Percentiles rank a stretch among this genome's conserved stretches.
Conservation (phyloP, 35 echinoderm and acorn worm genomes). For the Diadema setosum region DNA sequence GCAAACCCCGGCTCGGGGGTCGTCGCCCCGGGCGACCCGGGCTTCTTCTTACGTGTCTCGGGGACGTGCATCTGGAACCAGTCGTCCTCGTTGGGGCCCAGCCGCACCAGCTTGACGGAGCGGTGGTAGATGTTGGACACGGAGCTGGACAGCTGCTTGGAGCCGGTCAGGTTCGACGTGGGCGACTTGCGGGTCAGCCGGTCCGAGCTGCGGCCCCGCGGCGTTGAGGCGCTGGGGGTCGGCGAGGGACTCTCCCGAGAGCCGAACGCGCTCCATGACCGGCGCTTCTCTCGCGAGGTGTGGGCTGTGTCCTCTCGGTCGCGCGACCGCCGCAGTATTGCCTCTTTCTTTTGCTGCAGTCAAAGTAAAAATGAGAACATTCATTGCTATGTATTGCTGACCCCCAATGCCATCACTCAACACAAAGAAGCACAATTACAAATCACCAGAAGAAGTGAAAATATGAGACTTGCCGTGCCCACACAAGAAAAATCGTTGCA, state of each 20-base stretch:
- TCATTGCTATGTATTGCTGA: too few relatives aligned
- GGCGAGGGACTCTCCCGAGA: conserved; percentile 34
- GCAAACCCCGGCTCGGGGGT: not conserved
- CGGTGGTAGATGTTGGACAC: conserved; percentile 39
- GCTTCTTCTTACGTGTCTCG: conserved; percentile 8
- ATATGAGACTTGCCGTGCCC: too few relatives aligned
- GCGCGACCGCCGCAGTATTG: conserved; percentile 38
- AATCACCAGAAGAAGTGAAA: too few relatives aligned
- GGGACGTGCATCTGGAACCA: conserved; percentile 78
- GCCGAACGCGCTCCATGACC: conserved; percentile 68
- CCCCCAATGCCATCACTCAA: too few relatives aligned
- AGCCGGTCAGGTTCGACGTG: conserved; percentile 1
- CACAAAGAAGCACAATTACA: too few relatives aligned
- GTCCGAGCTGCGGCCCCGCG: conserved; percentile 61
- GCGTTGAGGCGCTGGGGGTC: not conserved
- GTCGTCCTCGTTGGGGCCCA: conserved; percentile 67
- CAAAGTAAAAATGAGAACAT: not conserved
- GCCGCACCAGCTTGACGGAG: conserved; percentile 56
- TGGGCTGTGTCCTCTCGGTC: conserved; percentile 22
- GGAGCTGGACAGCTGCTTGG: conserved; percentile 53
- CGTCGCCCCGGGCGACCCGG: not conserved
- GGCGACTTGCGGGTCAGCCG: not conserved
- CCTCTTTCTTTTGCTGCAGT: conserved; percentile 41
- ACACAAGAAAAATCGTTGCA: too few relatives aligned
- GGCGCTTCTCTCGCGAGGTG: conserved; percentile 21